These are phyloP conservation scores for Jordanella pulchra DNA, from an alignment of 2,797 vertebrate species.

Conservation along the genomic window DNA sequence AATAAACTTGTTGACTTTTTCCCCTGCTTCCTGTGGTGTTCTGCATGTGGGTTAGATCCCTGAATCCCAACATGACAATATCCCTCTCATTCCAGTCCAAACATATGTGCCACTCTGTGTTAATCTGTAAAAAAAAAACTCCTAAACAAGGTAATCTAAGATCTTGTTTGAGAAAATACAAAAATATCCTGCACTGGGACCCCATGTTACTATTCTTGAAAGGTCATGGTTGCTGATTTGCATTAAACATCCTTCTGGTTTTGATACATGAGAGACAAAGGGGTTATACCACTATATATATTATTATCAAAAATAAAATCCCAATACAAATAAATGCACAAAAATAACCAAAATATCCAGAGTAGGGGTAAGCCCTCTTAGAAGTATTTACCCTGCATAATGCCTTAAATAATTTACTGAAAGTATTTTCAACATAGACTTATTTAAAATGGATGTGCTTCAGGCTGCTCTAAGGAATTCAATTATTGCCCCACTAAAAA, in stretches of 20 bases:
- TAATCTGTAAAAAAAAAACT: neutral
- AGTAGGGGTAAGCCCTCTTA: constrained; percentile 54
- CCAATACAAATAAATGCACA: constrained; percentile 14
- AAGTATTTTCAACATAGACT: constrained; percentile 57
- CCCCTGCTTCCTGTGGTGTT: too few relatives aligned
- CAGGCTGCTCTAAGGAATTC: constrained; percentile 65
- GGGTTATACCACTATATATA: constrained; percentile 25
- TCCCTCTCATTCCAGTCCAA: neutral
- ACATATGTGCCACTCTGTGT: neutral
- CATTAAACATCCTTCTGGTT: constrained; percentile 57
- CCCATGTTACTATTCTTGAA: constrained; percentile 45
- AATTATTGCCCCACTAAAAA: constrained; percentile 65
- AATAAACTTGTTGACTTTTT: too few relatives aligned
- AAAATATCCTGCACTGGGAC: neutral
- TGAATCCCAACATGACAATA: too few relatives aligned
- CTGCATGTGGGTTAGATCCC: too few relatives aligned
- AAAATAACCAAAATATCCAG: constrained; percentile 17
- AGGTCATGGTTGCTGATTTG: constrained; percentile 61
- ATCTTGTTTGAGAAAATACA: neutral
- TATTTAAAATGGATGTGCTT: constrained; percentile 70
- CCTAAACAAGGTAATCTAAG: neutral
- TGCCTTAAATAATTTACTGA: constrained; percentile 56
- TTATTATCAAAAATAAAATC: constrained; percentile 34
- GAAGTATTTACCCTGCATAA: constrained; percentile 51
- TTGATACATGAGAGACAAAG: constrained; percentile 49